Base-by-base conservation (phyloP, 2,888 invertebrate genomes). In the Alcis repandata region DNA sequence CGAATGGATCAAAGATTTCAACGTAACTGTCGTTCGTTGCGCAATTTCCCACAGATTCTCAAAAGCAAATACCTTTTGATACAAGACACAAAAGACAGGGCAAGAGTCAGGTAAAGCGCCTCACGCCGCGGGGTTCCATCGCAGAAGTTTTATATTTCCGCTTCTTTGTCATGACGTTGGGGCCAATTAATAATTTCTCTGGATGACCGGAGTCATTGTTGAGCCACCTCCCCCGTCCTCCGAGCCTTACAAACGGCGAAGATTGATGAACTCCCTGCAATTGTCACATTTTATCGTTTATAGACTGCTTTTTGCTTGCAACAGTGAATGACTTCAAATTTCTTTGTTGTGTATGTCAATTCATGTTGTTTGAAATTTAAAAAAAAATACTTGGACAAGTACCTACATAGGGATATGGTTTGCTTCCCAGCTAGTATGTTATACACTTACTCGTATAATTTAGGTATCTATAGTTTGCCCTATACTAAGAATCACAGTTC, bases 81-180 rank as follows among this genome's bases (percentile, higher is more conserved):
- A 82, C 78, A 76, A 78, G 79, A 80, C 79, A 92, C 92, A 93
- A 93, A 64, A 89, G 82, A 87, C 75, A 84, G 92, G 92, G 87
- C 92, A 92, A 92, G 92, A 92, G 92, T 93, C 93, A 93, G 93
- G 93, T 93, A 93, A 84, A 89, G 87, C 88, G 87, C 86, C 83
- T 89, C 86, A 71, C 91, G 71, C 92, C 71, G 86, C 89, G 88
- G 93, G 92, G 90, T 87, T 86, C 84, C 87, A 79, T 83, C 78
- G 85, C 84, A 88, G 86, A 88, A 92, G 91, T 92, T 92, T 92
- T 93, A 92, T 93, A 92, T 93, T 91, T 93, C 93, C 93, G 93
- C 88, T 92, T 91, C 92, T 92, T 93, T 93, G 92, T 93, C 82
- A 78, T 82, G 79, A 80, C 79, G 83, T 84, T 81, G 83, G 79